Evolutionary conservation across 2,888 invertebrate genomes (phyloP), one percentile per base, ranked within the genome.

Genomic region (Hofmannophila pseudospretella): DNA sequence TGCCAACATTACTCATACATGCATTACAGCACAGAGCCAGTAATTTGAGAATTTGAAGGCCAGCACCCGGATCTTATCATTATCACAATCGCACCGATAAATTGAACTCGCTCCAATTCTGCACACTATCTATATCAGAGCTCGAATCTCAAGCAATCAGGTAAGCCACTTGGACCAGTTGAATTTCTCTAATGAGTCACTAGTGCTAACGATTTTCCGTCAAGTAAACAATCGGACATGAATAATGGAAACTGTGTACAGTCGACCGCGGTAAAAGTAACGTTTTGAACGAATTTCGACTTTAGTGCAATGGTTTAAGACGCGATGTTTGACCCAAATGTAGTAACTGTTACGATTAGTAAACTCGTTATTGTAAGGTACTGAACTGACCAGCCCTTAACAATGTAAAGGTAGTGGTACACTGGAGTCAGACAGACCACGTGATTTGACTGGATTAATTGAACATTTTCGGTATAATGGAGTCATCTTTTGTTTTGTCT

Each of bases 161-260:
- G 8, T 7, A 5, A 14, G 22, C 31, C 31, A 23, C 13, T 27
- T 11, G 27, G 44, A 38, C 60, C 56, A 58, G 59, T 69, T 56
- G 57, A 61, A 67, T 70, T 72, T 80, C 72, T 81, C 77, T 77
- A 82, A 85, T 84, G 85, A 84, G 72, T 81, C 82, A 84, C 65
- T 8, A 44, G 48, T 52, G 40, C 59, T 78, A 81, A 79, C 77
- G 76, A 82, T 79, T 82, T 82, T 79, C 69, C 68, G 69, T 78
- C 75, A 76, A 64, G 59, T n/a, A 52, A 67, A 74, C 73, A 73
- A 76, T 78, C 58, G 73, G 46, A 64, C 71, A 77, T 81, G 79
- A 82, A 81, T 84, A 78, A 82, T 84, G 73, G 66, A 79, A 61
- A 59, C 51, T 66, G 62, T 64, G 65, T 61, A 66, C 44, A 41